Base-by-base conservation (phyloP, 2,797 vertebrate species). In the Centropyge bicolor region DNA sequence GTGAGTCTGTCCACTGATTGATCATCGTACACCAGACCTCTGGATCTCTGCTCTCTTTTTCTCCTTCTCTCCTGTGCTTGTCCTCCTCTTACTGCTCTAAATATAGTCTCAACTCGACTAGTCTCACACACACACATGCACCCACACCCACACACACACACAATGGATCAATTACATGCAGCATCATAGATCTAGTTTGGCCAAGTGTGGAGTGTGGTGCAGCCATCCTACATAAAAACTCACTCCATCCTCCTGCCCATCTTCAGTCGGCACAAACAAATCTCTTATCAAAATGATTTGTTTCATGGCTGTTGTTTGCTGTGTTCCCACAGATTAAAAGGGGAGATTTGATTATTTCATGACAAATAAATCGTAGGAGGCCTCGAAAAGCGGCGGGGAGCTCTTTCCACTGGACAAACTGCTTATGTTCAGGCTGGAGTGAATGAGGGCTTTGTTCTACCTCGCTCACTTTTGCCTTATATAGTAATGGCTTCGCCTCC, bases 11-110 rank as follows among this genome's bases (percentile, higher is more conserved):
- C 80, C 80, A 73, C 83, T 94, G 94, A 95, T 95, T 94, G 94
- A 95, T 95, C 90, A 93, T 93, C 70, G 55, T 70, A 89, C 90
- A 92, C 86, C 84, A 93, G 93, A 94, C 92, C 93, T 94, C 90
- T 90, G 81, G 86, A 89, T 88, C 88, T 90, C 90, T 91, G 84
- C 90, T 86, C 86, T 84, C 81, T 86, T 89, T 90, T 86, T 79
- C 41, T 56, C 61, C 70, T 80, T 83, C 70, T 76, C 82, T 90
- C 79, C 66, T 84, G 70, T 78, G 72, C 84, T 84, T 78, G 82
- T 91, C 82, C 82, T 81, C 80, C 83, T 88, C 86, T 89, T 70
- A 81, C 74, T 76, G 80, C 70, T 90, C 93, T 94, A 95, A 94
- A 95, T 94, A 94, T 96, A 95, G 92, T 85, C 76, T 76, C 76